These are phyloP conservation scores for Papilio polytes DNA, from an alignment of 1,140 invertebrate species.

Conservation along the genomic window DNA sequence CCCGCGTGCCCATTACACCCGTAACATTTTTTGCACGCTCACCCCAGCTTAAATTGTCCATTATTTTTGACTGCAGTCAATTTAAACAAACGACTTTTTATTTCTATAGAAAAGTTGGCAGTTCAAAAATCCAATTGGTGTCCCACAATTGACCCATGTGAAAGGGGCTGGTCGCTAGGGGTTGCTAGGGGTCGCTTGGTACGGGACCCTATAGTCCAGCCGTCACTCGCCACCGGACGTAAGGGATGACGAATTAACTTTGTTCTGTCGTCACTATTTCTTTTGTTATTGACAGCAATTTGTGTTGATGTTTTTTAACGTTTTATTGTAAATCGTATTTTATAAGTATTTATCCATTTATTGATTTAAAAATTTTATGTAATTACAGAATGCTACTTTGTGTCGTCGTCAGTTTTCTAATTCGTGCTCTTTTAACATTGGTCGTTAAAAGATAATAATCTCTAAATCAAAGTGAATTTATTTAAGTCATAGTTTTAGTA, in stretches of 20 bases:
- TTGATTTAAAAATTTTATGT: no score
- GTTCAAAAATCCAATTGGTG: slow-evolving; percentile 36
- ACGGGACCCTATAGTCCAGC: slow-evolving; percentile 17
- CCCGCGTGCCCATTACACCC: not conserved
- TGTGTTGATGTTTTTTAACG: not conserved
- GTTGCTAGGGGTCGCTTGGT: not conserved
- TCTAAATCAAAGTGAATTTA: no score
- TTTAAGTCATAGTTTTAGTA: not conserved
- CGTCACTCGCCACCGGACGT: slow-evolving; percentile 49
- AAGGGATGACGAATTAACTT: slow-evolving; percentile 46
- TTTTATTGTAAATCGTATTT: not conserved
- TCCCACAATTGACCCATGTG: slow-evolving; percentile 49
- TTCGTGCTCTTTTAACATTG: no score
- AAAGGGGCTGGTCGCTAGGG: slow-evolving; percentile 41
- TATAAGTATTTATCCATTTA: no score
- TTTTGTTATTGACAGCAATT: slow-evolving; percentile 22
- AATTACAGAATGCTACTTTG: no score
- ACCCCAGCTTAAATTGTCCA: not conserved
- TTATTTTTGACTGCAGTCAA: slow-evolving; percentile 34
- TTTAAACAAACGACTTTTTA: slow-evolving; percentile 37
- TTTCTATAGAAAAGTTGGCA: slow-evolving; percentile 26
- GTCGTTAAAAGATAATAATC: no score
- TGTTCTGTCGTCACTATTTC: slow-evolving; percentile 38
- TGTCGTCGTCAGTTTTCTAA: no score
- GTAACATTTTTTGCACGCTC: slow-evolving; percentile 24